Base-by-base conservation (phyloP, 2,888 invertebrate genomes). In the Euplagia quadripunctaria region DNA sequence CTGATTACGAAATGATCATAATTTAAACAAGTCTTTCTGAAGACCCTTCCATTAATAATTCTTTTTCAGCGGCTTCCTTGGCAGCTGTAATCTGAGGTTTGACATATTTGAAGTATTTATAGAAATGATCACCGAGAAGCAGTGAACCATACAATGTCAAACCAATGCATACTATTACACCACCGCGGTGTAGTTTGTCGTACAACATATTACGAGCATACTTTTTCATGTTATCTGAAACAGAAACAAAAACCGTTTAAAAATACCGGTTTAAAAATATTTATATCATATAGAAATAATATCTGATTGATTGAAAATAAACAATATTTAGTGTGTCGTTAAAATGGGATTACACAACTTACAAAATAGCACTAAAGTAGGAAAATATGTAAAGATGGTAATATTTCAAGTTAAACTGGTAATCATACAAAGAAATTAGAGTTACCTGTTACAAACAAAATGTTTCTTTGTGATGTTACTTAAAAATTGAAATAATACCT, bases 1-100 rank as follows among this genome's bases (percentile, higher is more conserved):
- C 69, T 61, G 11, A n/a, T 41, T 72, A 73, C 67, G 75, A 68
- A 65, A 76, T 67, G 46, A 52, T 77, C 43, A 63, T 68, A 55
- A 85, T 73, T 86, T 88, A 65, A 87, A 79, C 66, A 72, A 93
- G 80, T 86, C 90, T 93, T 58, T 95, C 94, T 17, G 93, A 89
- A 42, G 96, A 87, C 58, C 96, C 96, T 90, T 96, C 96, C 4
- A 90, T 84, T 65, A 96, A 84, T 2, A 96, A 88, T 85, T 96
- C 96, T 76, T 89, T 85, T 79, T 96, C 91, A 9, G 94, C 92
- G 6, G 92, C 91, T 74, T 87, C 89, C 71, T 91, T 91, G 0
- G 89, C 82, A n/a, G 94, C 90, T 74, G 92, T 86, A 72, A 93
- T 88, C 80, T 90, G 91, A 1, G 96, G 97, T 80, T 91, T 90